Conservation (phyloP, 2,888 invertebrate species). For the Empis livida region DNA sequence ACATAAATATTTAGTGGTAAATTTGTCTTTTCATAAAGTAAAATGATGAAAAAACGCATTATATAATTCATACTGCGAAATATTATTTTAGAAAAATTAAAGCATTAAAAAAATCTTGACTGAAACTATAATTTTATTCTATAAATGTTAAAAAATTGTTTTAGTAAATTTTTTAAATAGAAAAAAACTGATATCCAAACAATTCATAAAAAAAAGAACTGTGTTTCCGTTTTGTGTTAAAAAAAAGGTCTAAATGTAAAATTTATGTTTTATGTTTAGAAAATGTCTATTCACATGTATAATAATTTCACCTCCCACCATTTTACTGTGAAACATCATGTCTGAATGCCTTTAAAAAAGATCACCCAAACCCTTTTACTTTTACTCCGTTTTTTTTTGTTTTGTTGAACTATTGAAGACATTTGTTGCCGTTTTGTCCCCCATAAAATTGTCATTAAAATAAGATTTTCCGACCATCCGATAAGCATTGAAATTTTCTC, state of each 20-base stretch:
- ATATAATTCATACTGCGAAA: too few species aligned
- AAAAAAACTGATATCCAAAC: too few species aligned
- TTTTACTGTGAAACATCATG: not conserved
- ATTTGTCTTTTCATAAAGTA: too few species aligned
- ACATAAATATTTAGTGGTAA: too few species aligned
- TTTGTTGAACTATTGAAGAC: constrained; percentile 2
- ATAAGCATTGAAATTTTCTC: constrained; percentile 7
- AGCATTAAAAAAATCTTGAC: too few species aligned
- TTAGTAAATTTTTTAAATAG: too few species aligned
- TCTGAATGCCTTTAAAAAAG: not conserved
- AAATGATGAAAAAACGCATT: too few species aligned
- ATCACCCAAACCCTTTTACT: not conserved
- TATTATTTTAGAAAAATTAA: too few species aligned
- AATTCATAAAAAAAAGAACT: too few species aligned
- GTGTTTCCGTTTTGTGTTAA: too few species aligned
- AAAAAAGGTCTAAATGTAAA: not conserved
- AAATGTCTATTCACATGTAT: not conserved
- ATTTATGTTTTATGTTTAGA: not conserved
- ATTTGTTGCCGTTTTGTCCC: constrained; percentile 14
- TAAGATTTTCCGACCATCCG: constrained; percentile 13
- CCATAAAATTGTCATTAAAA: constrained; percentile 14
- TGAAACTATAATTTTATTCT: too few species aligned
- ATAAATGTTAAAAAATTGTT: too few species aligned
- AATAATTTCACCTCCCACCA: not conserved
- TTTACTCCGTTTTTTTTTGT: not conserved